These are phyloP conservation scores for Tipula helvola DNA, from an alignment of 2,888 invertebrate species.

Conservation along the genomic window DNA sequence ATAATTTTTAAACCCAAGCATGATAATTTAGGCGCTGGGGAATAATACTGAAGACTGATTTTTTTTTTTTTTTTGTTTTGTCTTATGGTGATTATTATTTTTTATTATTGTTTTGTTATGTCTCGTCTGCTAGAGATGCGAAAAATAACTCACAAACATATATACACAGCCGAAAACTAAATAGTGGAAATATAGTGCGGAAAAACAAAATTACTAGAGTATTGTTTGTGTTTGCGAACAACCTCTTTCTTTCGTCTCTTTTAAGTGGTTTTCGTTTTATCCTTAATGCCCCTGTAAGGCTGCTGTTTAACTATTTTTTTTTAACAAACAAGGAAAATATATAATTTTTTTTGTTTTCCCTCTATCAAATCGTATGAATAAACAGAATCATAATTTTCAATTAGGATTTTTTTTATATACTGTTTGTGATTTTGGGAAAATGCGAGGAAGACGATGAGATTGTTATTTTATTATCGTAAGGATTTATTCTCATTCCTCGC, in stretches of 20 bases:
- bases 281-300: background rate
- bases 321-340: background rate
- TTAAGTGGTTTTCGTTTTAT: background rate
- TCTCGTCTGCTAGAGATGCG: background rate
- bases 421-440: background rate
- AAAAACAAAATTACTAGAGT: background rate
- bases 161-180: background rate
- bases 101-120: background rate
- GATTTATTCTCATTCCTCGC: background rate
- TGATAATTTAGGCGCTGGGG: background rate
- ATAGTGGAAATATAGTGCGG: background rate
- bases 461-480: constrained; percentile 4
- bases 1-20: background rate
- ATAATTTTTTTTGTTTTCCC: background rate
- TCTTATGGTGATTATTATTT: background rate
- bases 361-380: constrained; percentile 4
- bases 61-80: background rate
- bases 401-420: background rate
- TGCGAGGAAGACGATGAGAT: background rate
- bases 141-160: background rate
- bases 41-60: background rate
- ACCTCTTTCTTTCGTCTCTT: background rate
- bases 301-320: background rate
- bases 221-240: background rate
- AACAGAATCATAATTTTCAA: constrained; percentile 4